Conservation (phyloP, 2,888 invertebrate genomes). For the Drosophila formosana region DNA sequence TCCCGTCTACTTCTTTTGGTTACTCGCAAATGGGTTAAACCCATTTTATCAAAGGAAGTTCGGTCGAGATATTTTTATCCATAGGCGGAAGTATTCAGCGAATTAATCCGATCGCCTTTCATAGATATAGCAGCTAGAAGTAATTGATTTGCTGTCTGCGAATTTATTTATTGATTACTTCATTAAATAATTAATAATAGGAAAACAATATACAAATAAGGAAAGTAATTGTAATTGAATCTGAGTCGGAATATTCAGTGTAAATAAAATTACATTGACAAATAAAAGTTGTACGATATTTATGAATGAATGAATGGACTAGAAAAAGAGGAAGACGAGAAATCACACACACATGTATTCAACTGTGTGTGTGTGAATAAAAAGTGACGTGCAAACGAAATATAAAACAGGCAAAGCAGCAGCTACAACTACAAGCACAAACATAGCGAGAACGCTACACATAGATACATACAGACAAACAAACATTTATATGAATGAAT, state of each 20-base stretch:
- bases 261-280: constrained; percentile 25
- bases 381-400: constrained; percentile 59
- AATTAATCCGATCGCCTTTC: neutral
- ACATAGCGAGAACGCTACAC: constrained; percentile 9
- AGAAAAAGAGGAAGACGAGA: constrained; percentile 14
- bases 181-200: neutral
- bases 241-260: neutral
- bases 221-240: neutral
- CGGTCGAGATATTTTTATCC: neutral
- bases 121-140: neutral
- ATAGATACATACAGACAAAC: constrained; percentile 13
- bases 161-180: neutral
- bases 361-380: constrained; percentile 20
- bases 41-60: constrained; percentile 6
- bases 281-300: constrained; percentile 47
- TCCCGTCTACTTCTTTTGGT: neutral
- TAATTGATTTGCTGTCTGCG: neutral
- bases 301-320: constrained; percentile 70
- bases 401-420: constrained; percentile 55
- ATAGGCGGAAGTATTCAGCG: neutral
- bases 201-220: no score
- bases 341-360: constrained; percentile 8
- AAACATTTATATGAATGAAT: constrained; percentile 55
- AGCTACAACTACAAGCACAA: constrained; percentile 34
- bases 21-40: neutral